Evolutionary conservation across 2,888 invertebrate genomes (phyloP).

Genomic region (Mythimna ferrago): DNA sequence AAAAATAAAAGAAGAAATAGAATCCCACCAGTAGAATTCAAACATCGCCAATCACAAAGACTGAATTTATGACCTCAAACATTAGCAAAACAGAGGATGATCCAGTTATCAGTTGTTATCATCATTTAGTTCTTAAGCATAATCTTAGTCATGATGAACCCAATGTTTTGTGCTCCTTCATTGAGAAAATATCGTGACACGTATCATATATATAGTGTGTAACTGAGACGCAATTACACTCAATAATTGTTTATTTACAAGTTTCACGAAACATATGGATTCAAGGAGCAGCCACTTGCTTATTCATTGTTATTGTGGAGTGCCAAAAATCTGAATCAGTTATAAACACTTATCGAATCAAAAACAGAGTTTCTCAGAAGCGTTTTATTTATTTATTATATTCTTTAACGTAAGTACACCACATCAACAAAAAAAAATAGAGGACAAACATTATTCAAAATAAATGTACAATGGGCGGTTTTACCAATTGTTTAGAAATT

Average conservation of each 20-base stretch:
- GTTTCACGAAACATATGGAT: not conserved
- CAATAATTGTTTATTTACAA: not conserved
- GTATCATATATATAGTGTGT: not conserved
- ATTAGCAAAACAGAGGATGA: not conserved
- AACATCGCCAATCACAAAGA: not conserved
- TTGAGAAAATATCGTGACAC: constrained; percentile 1
- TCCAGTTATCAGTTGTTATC: not conserved
- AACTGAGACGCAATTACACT: not conserved
- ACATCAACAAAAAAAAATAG: too few species aligned
- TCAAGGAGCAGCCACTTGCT: not conserved
- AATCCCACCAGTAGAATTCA: not conserved
- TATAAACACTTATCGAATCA: not conserved
- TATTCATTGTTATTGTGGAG: not conserved
- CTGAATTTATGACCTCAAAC: not conserved
- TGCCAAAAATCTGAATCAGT: not conserved
- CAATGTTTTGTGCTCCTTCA: not conserved
- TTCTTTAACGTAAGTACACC: too few species aligned
- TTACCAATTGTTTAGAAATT: too few species aligned
- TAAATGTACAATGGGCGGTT: too few species aligned
- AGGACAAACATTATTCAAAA: too few species aligned
- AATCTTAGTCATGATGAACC: constrained; percentile 17
- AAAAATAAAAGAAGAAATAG: too few species aligned
- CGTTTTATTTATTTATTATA: too few species aligned
- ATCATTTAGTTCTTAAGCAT: constrained; percentile 5
- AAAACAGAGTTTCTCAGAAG: not conserved